A percentile compares a stretch with the other conserved stretches of the same genome.
Evolutionary conservation across 2,113 vertebrate species (phyloP).

Genomic region (Pagrus major): DNA sequence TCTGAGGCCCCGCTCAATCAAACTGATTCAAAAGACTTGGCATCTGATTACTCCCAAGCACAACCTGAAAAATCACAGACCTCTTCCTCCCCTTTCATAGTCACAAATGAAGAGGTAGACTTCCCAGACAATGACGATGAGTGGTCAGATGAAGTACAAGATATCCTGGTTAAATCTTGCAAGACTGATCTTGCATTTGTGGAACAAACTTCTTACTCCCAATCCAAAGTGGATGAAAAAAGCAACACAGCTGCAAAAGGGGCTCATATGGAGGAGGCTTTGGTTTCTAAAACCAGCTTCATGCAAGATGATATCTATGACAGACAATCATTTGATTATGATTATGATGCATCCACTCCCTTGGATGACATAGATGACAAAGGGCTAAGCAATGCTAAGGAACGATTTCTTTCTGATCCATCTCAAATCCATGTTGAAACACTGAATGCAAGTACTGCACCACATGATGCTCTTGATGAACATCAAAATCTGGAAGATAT

Average conservation of each 20-base stretch:
- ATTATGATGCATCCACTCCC: slow-evolving; percentile 53
- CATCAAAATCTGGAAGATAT: slow-evolving; percentile 7
- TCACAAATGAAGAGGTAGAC: slow-evolving; percentile 65
- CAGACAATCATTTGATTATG: slow-evolving; percentile 74
- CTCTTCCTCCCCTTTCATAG: slow-evolving; percentile 4
- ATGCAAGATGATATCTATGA: slow-evolving; percentile 77
- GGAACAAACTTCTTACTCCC: slow-evolving; percentile 25
- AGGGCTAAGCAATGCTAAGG: slow-evolving; percentile 47
- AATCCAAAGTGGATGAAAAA: slow-evolving; percentile 60
- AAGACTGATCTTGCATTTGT: slow-evolving; percentile 39
- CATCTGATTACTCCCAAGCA: slow-evolving; percentile 21
- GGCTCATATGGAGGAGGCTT: slow-evolving; percentile 7
- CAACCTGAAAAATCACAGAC: slow-evolving; percentile 35
- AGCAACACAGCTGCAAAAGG: slow-evolving; percentile 40
- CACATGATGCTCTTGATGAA: slow-evolving; percentile 20
- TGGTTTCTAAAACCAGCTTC: slow-evolving; percentile 54
- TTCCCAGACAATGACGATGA: slow-evolving; percentile 72
- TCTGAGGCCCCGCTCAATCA: slow-evolving; percentile 21
- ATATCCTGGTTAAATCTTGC: slow-evolving; percentile 54
- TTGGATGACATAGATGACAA: slow-evolving; percentile 54
- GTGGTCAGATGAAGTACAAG: slow-evolving; percentile 70
- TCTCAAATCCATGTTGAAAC: slow-evolving; percentile 44
- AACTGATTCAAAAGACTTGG: background rate
- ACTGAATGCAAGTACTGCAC: slow-evolving; percentile 16
- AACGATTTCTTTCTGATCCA: slow-evolving; percentile 60